phyloP scores from a whole-genome alignment of 2,888 invertebrate genomes.

The Philaethria dido region DNA sequence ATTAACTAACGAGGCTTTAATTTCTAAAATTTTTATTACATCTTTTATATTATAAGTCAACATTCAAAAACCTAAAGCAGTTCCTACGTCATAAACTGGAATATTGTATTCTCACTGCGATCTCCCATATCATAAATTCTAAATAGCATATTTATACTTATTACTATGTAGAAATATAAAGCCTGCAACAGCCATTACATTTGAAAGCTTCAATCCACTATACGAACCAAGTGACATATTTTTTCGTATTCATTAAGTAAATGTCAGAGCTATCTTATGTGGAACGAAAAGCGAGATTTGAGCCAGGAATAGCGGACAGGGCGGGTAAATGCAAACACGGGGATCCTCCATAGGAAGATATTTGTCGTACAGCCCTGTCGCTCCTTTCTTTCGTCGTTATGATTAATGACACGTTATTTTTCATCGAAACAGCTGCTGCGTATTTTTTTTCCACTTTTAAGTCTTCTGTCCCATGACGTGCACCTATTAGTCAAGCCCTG shows the following conservation, averaged over 20 bases:
- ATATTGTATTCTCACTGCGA: not conserved
- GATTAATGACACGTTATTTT: conserved; percentile 81
- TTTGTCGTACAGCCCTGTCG: conserved; percentile 74
- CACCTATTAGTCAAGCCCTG: conserved; percentile 76
- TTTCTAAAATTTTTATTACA: too few species aligned
- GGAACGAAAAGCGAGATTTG: conserved; percentile 30
- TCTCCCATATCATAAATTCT: not conserved
- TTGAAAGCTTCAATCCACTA: conserved; percentile 24
- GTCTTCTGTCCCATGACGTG: conserved; percentile 73
- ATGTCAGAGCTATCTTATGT: conserved; percentile 30
- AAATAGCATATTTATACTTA: conserved; percentile 1
- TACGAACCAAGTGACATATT: conserved; percentile 26
- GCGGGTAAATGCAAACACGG: conserved; percentile 57
- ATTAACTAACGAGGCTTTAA: too few species aligned
- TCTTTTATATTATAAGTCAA: too few species aligned
- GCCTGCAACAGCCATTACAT: conserved; percentile 13
- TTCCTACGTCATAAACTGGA: not conserved
- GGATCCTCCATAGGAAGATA: conserved; percentile 65
- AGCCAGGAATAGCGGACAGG: conserved; percentile 27
- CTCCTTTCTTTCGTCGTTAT: conserved; percentile 74
- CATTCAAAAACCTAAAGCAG: not conserved
- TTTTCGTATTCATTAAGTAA: conserved; percentile 34
- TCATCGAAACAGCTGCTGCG: conserved; percentile 78
- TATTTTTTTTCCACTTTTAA: conserved; percentile 65
- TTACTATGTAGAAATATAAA: not conserved